Evolutionary conservation across 2,888 invertebrate species (phyloP).

Genomic region (Metallyticus violacea): DNA sequence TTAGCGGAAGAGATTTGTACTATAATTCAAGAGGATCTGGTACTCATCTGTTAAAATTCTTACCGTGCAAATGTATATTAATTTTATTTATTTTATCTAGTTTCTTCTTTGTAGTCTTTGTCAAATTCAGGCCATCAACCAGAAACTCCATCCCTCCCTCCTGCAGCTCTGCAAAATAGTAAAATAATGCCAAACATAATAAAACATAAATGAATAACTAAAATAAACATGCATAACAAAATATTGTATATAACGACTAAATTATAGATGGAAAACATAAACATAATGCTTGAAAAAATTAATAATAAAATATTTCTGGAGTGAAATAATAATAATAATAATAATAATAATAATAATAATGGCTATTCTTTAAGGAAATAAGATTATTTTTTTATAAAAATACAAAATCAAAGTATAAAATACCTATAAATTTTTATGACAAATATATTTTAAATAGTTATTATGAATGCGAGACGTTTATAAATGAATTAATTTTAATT

Average conservation of each 20-base stretch:
- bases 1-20: no score
- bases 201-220: conserved; percentile 11
- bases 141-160: conserved; percentile 40
- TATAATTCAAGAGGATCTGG: no score
- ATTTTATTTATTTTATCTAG: conserved; percentile 73
- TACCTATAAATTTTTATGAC: not conserved
- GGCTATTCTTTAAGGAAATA: no score
- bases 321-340: not conserved
- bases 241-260: not conserved
- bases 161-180: conserved; percentile 30
- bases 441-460: not conserved
- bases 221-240: not conserved
- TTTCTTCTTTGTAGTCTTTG: conserved; percentile 49
- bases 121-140: conserved; percentile 40
- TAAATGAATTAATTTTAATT: not conserved
- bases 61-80: conserved; percentile 83
- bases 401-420: no score
- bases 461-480: not conserved
- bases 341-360: no score
- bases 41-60: conserved; percentile 41
- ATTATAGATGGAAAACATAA: not conserved
- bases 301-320: not conserved
- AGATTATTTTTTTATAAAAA: no score
- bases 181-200: conserved; percentile 15
- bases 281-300: not conserved